Conservation (phyloP, 2,113 vertebrate genomes). For the Notechis scutatus region DNA sequence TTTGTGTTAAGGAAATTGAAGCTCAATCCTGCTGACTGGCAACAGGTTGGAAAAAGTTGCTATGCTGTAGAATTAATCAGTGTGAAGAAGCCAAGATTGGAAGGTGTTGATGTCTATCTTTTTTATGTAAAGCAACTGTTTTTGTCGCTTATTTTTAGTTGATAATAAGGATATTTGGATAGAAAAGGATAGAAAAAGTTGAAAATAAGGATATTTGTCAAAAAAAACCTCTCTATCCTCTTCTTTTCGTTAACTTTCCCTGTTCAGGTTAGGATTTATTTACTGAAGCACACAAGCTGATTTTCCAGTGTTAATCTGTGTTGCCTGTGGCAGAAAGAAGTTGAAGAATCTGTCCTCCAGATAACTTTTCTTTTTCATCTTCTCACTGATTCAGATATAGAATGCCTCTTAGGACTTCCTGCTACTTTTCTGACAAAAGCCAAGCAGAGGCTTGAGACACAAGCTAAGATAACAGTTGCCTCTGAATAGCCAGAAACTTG, state of each 20-base stretch:
- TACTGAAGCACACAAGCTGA: conserved; percentile 20
- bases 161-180: too few species aligned
- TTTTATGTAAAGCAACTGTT: background rate
- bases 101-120: background rate
- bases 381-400: conserved; percentile 33
- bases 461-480: conserved; percentile 53
- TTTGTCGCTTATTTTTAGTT: background rate
- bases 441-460: conserved; percentile 34
- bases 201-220: background rate
- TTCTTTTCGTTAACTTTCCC: background rate
- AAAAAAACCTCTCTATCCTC: background rate
- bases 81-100: background rate
- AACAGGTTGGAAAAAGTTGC: background rate
- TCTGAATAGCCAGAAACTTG: conserved; percentile 47
- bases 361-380: conserved; percentile 39
- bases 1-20: background rate
- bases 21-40: background rate
- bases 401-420: conserved; percentile 21
- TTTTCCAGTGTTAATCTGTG: conserved; percentile 29
- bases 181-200: background rate
- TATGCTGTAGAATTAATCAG: background rate
- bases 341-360: conserved; percentile 37
- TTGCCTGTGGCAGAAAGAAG: conserved; percentile 25
- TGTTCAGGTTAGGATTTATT: background rate
- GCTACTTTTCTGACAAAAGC: conserved; percentile 50